phyloP scores from a whole-genome alignment of 2,113 vertebrate species.

The Zapus hudsonius region DNA sequence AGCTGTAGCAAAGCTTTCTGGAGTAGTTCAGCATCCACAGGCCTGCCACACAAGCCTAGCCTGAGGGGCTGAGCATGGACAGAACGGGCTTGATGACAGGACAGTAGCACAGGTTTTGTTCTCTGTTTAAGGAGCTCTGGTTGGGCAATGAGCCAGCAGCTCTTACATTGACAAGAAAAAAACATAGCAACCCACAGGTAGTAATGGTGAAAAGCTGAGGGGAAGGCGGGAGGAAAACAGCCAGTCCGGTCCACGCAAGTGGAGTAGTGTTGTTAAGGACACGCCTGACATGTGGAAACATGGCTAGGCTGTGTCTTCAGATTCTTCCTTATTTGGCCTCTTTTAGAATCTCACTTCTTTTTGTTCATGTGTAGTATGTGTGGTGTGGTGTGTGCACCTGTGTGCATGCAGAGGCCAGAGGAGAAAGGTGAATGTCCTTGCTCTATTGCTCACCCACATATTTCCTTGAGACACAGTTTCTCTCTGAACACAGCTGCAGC shows the following conservation, averaged over 20 bases:
- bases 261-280: fast-evolving
- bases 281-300: not conserved
- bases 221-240: not conserved
- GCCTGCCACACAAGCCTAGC: not conserved
- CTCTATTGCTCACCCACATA: no score
- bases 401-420: no score
- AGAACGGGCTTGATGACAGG: not conserved
- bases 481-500: no score
- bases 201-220: not conserved
- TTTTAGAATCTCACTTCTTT: not conserved
- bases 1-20: not conserved
- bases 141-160: not conserved
- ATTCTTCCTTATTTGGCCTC: not conserved
- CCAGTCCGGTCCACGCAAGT: not conserved
- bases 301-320: not conserved
- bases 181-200: not conserved
- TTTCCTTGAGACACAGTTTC: no score
- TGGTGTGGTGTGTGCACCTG: no score
- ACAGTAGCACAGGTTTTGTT: fast-evolving
- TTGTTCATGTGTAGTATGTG: no score
- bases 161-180: not conserved
- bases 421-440: no score
- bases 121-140: fast-evolving
- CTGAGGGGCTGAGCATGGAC: not conserved
- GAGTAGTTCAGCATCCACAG: no score